Evolutionary conservation across 35 echinoderm and acorn worm species (phyloP), one percentile per base, ranked within the genome.

Genomic region (Eucidaris tribuloides): DNA sequence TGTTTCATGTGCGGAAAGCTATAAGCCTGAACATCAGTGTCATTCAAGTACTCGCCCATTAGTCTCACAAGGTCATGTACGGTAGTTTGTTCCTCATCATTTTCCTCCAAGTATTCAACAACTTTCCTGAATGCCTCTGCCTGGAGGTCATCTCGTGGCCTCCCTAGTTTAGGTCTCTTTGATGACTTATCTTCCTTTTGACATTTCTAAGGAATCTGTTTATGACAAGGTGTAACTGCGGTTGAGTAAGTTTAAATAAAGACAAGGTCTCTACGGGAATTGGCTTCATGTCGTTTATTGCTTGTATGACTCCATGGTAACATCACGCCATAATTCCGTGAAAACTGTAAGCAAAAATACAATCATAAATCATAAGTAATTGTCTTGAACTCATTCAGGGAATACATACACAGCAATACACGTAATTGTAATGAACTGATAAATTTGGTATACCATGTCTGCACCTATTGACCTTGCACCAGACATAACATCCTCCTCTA

Each of bases 21-120:
- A 57, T 68, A 89, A 34, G 77, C 39, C 1, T 7, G 9, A 48
- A 7, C 38, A 2, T 58, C 79, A 6, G 59, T 41, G 25, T 34
- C 61, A 14, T 35, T 3, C 2, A 71, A 42, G 52, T 43, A 7
- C 37, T 61, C 52, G 29, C 45, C 1, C 88, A 90, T 77, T 77
- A n/a, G 71, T 31, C 46, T 3, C 38, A 90, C 83, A 11, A 90
- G 44, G 25, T 90, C 81, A 23, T 28, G 77, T 22, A 91, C 42
- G 43, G 68, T 85, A 17, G 62, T 79, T 60, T 91, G 82, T 27
- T 88, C 86, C 46, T 88, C 86, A 55, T 88, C 86, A 70, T 88
- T 88, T 13, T 88, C 54, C 38, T 82, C 59, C 14, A 81, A 4
- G 54, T 27, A 65, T 7, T 83, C 30, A 15, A 70, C 33, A 3